phyloP scores from a whole-genome alignment of 2,113 vertebrate species.

The Thryonomys swinderianus region DNA sequence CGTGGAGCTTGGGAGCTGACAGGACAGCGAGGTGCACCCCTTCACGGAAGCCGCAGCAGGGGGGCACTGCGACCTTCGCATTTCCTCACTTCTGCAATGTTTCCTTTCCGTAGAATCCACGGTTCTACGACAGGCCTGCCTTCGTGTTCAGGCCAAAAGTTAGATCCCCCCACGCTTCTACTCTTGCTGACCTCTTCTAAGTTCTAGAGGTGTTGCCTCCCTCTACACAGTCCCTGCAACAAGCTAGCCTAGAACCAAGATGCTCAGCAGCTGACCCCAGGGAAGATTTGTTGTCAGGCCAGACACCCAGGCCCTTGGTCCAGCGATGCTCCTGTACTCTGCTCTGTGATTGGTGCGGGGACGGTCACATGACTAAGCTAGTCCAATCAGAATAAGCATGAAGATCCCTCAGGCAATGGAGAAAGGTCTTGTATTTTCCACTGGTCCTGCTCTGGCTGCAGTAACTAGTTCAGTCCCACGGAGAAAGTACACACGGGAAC shows the following conservation, averaged over 20 bases:
- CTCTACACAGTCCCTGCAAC: background rate
- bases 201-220: background rate
- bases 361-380: background rate
- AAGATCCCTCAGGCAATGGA: background rate
- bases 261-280: background rate
- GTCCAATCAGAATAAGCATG: background rate
- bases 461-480: background rate
- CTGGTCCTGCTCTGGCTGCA: background rate
- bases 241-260: background rate
- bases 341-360: background rate
- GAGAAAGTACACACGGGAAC: background rate
- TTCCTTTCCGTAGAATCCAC: background rate
- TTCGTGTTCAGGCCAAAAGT: background rate
- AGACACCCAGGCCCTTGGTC: background rate
- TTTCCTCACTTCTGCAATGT: background rate
- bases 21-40: too few species aligned
- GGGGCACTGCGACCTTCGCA: too few species aligned
- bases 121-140: background rate
- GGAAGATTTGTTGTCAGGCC: background rate
- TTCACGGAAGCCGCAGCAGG: background rate
- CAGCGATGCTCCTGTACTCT: rapidly evolving
- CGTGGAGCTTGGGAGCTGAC: background rate
- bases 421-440: background rate
- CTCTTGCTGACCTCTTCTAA: background rate
- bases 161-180: too few species aligned